phyloP scores from a whole-genome alignment of 2,113 vertebrate species.

The Muntiacus reevesi region DNA sequence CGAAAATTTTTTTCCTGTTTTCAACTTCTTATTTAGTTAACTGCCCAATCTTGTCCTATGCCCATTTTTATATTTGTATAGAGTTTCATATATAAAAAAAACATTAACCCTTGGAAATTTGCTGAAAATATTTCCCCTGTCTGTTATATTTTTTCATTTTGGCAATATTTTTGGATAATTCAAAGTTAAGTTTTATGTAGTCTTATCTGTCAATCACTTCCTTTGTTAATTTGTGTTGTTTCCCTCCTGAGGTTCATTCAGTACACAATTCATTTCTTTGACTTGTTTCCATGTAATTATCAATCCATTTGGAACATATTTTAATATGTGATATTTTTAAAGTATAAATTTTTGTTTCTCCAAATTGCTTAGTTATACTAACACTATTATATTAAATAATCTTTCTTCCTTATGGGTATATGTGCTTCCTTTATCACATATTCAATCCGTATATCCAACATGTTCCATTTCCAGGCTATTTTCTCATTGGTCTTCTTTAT shows the following conservation, averaged over 20 bases:
- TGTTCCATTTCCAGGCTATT: neutral
- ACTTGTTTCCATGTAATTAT: constrained; percentile 41
- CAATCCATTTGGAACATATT: constrained; percentile 13
- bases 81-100: neutral
- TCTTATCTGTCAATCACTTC: neutral
- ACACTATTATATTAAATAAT: constrained; percentile 35
- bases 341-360: constrained; percentile 11
- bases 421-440: neutral
- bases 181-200: neutral
- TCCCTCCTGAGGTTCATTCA: constrained; percentile 6
- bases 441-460: neutral
- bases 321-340: neutral
- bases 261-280: neutral
- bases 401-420: neutral
- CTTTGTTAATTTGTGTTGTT: neutral
- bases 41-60: neutral
- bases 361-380: neutral
- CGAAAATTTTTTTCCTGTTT: neutral
- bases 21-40: neutral
- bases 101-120: neutral
- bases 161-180: neutral
- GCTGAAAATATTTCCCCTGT: neutral
- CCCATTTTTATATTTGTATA: neutral
- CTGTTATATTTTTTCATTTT: neutral
- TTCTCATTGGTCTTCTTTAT: neutral